These are phyloP conservation scores for Noctua pronuba DNA, from an alignment of 2,888 invertebrate species.

Conservation along the genomic window DNA sequence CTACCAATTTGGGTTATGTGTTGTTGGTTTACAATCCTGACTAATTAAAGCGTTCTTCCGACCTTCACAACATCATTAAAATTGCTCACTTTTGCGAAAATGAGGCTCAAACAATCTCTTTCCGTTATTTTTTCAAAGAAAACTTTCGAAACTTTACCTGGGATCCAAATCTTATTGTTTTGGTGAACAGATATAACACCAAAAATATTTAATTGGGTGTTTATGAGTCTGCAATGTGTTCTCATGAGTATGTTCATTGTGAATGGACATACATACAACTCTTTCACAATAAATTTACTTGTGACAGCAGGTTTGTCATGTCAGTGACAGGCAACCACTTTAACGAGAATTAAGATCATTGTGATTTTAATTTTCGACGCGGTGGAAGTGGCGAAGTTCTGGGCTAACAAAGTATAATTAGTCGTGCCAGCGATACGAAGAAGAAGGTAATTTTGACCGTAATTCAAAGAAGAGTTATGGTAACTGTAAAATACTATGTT, in stretches of 20 bases:
- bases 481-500: background rate
- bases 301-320: background rate
- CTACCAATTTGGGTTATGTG: background rate
- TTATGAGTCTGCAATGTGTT: slow-evolving; percentile 17
- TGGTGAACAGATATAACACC: background rate
- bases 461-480: background rate
- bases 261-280: background rate
- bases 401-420: no score
- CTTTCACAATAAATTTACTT: background rate
- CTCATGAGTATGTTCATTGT: no score
- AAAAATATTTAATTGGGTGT: slow-evolving; percentile 19
- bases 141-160: slow-evolving; percentile 40
- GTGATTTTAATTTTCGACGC: no score
- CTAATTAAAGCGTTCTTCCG: background rate
- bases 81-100: slow-evolving; percentile 16
- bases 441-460: no score
- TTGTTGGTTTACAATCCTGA: background rate
- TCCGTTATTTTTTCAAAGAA: slow-evolving; percentile 16
- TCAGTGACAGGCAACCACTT: background rate
- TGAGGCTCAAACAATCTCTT: slow-evolving; percentile 22
- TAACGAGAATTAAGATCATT: background rate
- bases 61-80: slow-evolving; percentile 14
- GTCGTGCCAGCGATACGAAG: no score
- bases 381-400: no score
- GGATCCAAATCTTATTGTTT: slow-evolving; percentile 34